Base-by-base conservation (phyloP, 1,140 invertebrate genomes). In the Pygmarrhopalites habei region DNA sequence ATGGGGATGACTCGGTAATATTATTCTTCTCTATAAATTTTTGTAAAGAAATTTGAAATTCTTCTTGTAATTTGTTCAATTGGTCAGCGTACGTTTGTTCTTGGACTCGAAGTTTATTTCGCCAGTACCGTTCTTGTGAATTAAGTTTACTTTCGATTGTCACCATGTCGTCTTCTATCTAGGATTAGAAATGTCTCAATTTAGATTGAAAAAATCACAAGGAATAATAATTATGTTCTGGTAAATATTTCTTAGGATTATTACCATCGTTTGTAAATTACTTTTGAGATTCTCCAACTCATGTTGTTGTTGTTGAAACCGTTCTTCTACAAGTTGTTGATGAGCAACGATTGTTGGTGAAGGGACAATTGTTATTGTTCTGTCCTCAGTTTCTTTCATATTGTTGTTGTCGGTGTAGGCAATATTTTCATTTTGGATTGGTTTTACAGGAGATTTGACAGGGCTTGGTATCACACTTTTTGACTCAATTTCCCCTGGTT, bases 61-160 rank as follows among this genome's bases (percentile, higher is more conserved):
- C 64, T 46, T 64, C 26, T 10, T 49, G 57, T 3, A 69, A 44
- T 29, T 59, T 43, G 21, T 47, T 25, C 23, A 69, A 39, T 21
- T 64, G 61, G 14, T 56, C 23, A 21, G 47, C 29, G 44, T 69
- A 63, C 21, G 61, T 30, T 39, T 61, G 15, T 51, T 69, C 58
- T 1, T 66, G 46, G 0, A 39, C 5, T 0, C 44, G 17, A 7
- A 69, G 47, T 58, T 64, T 64, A 2, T 60, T 25, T 26, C 43
- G 44, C 68, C 68, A 69, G 35, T 47, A 64, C 47, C 58, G 15
- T 43, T 69, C 68, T 29, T 69, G 67, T 23, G 60, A 35, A 28
- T 66, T 58, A 17, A 69, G 29, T 49, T 58, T 63, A 1, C 51
- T 58, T 41, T 67, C 43, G 15, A 67, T 30, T 5, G 23, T 21